Percentiles rank a stretch among this genome's conserved stretches.
Evolutionary conservation across 1,140 invertebrate species (phyloP).

Genomic region (Sarcophaga bullata): DNA sequence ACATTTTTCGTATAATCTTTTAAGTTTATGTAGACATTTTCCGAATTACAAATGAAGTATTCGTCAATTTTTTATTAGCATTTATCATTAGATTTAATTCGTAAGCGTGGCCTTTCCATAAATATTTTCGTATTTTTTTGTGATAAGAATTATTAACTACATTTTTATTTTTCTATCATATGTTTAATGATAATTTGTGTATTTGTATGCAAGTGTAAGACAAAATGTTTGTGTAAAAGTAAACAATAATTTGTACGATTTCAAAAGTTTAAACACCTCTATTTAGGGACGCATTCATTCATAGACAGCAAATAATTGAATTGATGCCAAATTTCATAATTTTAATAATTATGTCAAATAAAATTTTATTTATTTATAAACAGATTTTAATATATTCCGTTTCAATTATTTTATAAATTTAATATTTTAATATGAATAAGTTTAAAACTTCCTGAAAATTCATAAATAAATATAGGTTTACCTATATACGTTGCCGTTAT

Average conservation of each 20-base stretch:
- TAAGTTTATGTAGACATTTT: not conserved
- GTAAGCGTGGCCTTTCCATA: not conserved
- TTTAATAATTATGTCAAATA: not conserved
- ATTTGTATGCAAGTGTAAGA: not conserved
- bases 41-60: not conserved
- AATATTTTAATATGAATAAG: not conserved
- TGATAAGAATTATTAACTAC: conserved; percentile 4
- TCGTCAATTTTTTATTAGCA: not conserved
- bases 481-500: too few species aligned
- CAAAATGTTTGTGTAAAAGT: not conserved
- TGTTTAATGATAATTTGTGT: not conserved
- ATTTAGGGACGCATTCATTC: not conserved
- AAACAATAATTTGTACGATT: not conserved
- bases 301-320: not conserved
- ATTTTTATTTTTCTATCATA: not conserved
- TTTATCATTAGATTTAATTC: not conserved
- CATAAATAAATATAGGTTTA: too few species aligned
- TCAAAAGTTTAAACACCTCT: conserved; percentile 24
- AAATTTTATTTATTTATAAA: not conserved
- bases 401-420: not conserved
- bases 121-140: not conserved
- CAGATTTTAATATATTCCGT: not conserved
- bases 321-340: conserved; percentile 11
- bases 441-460: conserved; percentile 2
- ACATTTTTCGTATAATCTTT: not conserved